These are phyloP conservation scores for Enteromius anoplus DNA, from an alignment of 2,797 vertebrate genomes.

Conservation along the genomic window DNA sequence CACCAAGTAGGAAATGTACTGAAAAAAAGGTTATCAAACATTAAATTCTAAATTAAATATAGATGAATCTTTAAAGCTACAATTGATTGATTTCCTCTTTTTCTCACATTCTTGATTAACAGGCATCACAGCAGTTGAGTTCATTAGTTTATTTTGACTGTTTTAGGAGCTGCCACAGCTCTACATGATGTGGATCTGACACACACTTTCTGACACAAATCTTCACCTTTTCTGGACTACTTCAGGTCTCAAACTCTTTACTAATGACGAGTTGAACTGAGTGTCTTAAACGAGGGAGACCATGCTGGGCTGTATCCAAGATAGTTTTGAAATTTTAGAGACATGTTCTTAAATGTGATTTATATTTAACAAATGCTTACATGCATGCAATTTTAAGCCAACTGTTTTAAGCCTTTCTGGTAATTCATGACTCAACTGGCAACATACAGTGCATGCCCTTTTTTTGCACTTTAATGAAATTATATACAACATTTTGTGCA, in stretches of 20 bases:
- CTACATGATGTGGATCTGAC: background rate
- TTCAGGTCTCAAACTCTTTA: no score
- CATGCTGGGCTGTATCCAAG: no score
- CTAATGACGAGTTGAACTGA: background rate
- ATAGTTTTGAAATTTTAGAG: background rate
- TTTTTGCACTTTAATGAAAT: background rate
- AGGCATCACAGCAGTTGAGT: background rate
- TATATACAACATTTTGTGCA: background rate
- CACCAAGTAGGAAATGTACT: background rate
- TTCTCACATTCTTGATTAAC: background rate
- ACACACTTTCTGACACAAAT: background rate
- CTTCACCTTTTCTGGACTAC: background rate
- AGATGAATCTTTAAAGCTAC: background rate
- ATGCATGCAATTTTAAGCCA: background rate
- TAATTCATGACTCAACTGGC: background rate
- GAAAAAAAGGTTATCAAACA: background rate
- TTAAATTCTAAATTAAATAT: background rate
- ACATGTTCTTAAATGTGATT: background rate
- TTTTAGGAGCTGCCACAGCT: background rate
- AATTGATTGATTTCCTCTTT: background rate
- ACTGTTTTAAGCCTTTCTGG: background rate
- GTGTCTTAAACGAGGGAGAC: no score
- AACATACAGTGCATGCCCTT: background rate
- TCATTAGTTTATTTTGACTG: background rate
- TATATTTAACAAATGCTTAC: background rate